Percentiles rank a stretch among this genome's conserved stretches.
Evolutionary conservation across 2,113 vertebrate genomes (phyloP).

Genomic region (Paradoxurus hermaphroditus): DNA sequence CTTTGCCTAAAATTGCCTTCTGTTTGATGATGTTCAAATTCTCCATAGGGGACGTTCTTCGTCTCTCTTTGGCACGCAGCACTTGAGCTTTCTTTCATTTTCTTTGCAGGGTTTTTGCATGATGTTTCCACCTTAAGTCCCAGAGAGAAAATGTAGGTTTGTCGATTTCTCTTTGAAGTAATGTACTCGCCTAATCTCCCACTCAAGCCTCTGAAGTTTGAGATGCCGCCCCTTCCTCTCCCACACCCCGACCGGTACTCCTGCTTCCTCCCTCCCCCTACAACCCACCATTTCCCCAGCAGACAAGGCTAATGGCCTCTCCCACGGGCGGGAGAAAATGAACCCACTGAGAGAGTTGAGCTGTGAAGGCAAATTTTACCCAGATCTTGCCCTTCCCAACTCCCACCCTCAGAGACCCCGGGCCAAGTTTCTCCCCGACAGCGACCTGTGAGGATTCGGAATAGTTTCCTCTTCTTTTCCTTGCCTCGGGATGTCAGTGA

Average conservation of each 20-base stretch:
- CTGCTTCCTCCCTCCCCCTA: not conserved
- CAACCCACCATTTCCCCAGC: not conserved
- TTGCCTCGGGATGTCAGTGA: not conserved
- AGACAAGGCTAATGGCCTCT: not conserved
- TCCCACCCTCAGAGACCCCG: not conserved
- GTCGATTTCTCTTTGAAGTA: conserved; percentile 29
- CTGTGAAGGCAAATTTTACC: not conserved
- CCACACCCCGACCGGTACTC: not conserved
- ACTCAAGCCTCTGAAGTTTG: not conserved
- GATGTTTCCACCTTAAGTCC: conserved; percentile 7
- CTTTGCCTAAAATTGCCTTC: conserved; percentile 67
- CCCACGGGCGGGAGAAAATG: not conserved
- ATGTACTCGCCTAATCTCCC: not conserved
- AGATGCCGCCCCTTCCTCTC: not conserved
- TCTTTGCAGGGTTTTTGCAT: conserved; percentile 61
- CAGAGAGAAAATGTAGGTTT: conserved; percentile 16
- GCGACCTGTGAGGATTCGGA: not conserved
- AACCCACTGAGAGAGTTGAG: not conserved
- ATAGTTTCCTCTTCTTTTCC: not conserved
- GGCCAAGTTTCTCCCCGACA: not conserved
- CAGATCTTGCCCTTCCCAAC: not conserved
- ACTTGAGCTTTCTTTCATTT: conserved; percentile 54
- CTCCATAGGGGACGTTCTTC: conserved; percentile 2
- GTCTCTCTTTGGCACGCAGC: conserved; percentile 20
- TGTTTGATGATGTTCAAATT: conserved; percentile 18